Conservation (phyloP, 2,113 vertebrate species). For the Acrocephalus arundinaceus region DNA sequence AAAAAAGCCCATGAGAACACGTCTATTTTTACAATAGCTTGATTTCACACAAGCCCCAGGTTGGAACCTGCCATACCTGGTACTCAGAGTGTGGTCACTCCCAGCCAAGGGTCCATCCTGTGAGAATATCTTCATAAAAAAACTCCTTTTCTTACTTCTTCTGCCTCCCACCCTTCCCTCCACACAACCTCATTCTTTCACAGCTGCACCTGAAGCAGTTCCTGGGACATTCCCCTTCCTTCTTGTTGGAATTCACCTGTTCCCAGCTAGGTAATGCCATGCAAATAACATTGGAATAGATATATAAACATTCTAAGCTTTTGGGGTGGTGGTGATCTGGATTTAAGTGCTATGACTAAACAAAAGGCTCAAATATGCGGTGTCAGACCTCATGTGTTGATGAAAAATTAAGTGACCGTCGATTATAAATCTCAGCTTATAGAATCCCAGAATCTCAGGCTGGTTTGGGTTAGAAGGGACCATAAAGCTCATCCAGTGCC, state of each 20-base stretch:
- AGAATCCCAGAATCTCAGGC: too few species aligned
- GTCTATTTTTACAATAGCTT: not conserved
- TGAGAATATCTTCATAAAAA: not conserved
- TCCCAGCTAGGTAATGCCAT: not conserved
- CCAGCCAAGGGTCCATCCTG: not conserved
- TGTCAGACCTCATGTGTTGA: not conserved
- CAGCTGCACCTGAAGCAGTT: not conserved
- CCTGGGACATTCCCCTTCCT: not conserved
- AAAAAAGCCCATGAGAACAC: not conserved
- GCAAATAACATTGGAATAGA: not conserved
- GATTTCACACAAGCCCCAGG: not conserved
- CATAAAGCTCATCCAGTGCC: accelerated
- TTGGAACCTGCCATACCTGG: not conserved
- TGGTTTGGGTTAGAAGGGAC: accelerated
- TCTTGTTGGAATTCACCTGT: not conserved
- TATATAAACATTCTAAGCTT: not conserved
- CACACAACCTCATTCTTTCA: not conserved
- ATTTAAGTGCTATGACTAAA: not conserved
- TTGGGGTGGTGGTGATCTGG: not conserved
- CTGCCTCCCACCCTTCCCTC: not conserved
- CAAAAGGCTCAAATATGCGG: not conserved
- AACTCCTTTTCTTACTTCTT: not conserved
- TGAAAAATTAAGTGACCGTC: not conserved
- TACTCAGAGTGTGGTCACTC: not conserved
- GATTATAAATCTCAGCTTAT: accelerated